A percentile compares a stretch with the other conserved stretches of the same genome.
These are phyloP conservation scores for Sarcophaga variegata DNA, from an alignment of 2,888 invertebrate species.

Conservation along the genomic window DNA sequence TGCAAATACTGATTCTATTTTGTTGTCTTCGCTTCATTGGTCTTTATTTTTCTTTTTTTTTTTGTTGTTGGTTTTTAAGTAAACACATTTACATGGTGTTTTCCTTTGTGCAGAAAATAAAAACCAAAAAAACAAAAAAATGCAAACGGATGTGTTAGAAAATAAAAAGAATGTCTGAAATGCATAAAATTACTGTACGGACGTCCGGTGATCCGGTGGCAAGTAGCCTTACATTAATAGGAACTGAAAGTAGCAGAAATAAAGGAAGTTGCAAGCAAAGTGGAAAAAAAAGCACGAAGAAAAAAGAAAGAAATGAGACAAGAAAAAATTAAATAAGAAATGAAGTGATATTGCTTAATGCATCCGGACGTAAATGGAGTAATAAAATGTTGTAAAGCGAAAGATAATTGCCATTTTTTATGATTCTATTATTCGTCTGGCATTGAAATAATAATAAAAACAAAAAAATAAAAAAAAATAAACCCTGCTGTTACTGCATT, in stretches of 20 bases:
- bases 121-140: conserved; percentile 31
- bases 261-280: conserved; percentile 57
- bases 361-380: conserved; percentile 60
- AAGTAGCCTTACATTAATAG: conserved; percentile 67
- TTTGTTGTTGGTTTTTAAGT: too few relatives aligned
- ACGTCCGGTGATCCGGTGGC: conserved; percentile 67
- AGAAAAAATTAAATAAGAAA: conserved; percentile 48
- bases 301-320: background rate
- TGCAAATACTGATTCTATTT: conserved; percentile 14
- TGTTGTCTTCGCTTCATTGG: conserved; percentile 51
- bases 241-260: conserved; percentile 50
- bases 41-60: conserved; percentile 34
- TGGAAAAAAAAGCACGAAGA: conserved; percentile 1
- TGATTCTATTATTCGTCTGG: conserved; percentile 14
- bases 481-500: too few relatives aligned
- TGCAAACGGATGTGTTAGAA: conserved; percentile 67
- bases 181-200: conserved; percentile 69
- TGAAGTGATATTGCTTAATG: conserved; percentile 63
- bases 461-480: too few relatives aligned
- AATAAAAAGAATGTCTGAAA: conserved; percentile 58
- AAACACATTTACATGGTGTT: conserved; percentile 52
- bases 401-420: conserved; percentile 54
- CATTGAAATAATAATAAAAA: conserved; percentile 26
- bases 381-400: conserved; percentile 40
- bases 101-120: conserved; percentile 44